These are phyloP conservation scores for Donacobius atricapilla DNA, from an alignment of 2,113 vertebrate genomes.

Conservation along the genomic window DNA sequence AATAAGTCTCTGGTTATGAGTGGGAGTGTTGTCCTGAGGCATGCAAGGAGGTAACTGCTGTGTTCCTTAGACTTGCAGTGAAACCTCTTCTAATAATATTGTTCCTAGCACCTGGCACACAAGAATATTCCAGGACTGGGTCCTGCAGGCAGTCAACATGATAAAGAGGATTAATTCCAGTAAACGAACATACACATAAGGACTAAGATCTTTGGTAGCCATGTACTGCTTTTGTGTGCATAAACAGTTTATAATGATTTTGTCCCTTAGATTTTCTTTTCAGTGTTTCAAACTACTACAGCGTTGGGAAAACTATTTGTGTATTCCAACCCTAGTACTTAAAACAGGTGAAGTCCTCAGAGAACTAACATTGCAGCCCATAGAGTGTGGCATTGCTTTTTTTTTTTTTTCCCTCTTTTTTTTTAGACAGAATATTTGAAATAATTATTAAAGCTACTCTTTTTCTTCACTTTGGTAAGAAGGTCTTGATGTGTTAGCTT, in stretches of 20 bases:
- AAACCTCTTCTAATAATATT: background rate
- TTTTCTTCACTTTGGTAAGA: background rate
- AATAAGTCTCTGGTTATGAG: background rate
- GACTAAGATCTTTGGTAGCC: background rate
- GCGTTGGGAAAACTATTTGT: background rate
- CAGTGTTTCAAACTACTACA: background rate
- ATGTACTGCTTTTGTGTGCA: background rate
- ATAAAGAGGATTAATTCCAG: background rate
- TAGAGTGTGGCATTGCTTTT: accelerated
- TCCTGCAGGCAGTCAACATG: background rate
- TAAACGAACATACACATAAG: background rate
- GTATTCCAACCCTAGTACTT: background rate
- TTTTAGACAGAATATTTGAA: background rate
- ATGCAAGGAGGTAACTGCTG: background rate
- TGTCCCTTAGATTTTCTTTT: background rate
- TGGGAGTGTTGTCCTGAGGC: background rate
- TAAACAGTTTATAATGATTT: background rate
- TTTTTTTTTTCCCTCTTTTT: background rate
- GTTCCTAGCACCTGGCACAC: background rate
- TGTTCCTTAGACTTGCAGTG: background rate
- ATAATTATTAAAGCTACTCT: background rate
- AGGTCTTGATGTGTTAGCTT: background rate
- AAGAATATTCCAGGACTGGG: background rate
- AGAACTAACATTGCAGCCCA: accelerated
- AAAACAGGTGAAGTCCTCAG: background rate